Evolutionary conservation across 2,888 invertebrate genomes (phyloP).

Genomic region (Sisyra terminalis): DNA sequence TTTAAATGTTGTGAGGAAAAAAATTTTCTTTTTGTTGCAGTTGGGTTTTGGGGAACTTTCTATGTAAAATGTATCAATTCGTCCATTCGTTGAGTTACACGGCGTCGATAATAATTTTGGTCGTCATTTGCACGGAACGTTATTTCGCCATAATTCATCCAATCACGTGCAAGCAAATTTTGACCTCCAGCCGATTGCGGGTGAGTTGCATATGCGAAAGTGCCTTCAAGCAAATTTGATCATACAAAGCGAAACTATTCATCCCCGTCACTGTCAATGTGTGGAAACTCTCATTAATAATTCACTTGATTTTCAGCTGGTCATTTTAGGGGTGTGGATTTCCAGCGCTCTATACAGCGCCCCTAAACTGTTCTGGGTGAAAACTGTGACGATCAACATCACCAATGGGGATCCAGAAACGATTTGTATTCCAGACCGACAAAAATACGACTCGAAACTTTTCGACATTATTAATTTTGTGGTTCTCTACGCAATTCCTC

Average conservation of each 20-base stretch:
- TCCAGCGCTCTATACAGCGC: conserved; percentile 67
- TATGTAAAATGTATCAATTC: conserved; percentile 86
- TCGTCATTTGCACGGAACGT: conserved; percentile 73
- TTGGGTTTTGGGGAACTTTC: conserved; percentile 68
- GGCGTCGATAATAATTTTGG: conserved; percentile 76
- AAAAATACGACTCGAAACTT: conserved; percentile 61
- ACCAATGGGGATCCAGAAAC: conserved; percentile 42
- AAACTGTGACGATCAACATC: conserved; percentile 48
- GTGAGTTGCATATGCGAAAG: conserved; percentile 39
- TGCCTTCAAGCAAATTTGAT: neutral
- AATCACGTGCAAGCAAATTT: conserved; percentile 66
- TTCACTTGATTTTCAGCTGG: conserved; percentile 33
- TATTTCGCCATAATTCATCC: conserved; percentile 78
- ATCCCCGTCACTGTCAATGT: neutral
- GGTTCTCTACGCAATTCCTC: conserved; percentile 65
- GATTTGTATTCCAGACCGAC: conserved; percentile 57
- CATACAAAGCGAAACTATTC: neutral
- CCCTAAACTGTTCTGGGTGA: conserved; percentile 67
- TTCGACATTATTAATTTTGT: conserved; percentile 71
- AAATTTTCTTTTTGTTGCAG: conserved; percentile 27
- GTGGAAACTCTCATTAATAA: neutral
- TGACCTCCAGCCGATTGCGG: conserved; percentile 58
- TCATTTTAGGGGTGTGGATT: conserved; percentile 66
- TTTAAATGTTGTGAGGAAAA: neutral
- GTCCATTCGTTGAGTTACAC: conserved; percentile 79